These are phyloP conservation scores for Sardinella longiceps DNA, from an alignment of 2,797 vertebrate genomes.

Conservation along the genomic window DNA sequence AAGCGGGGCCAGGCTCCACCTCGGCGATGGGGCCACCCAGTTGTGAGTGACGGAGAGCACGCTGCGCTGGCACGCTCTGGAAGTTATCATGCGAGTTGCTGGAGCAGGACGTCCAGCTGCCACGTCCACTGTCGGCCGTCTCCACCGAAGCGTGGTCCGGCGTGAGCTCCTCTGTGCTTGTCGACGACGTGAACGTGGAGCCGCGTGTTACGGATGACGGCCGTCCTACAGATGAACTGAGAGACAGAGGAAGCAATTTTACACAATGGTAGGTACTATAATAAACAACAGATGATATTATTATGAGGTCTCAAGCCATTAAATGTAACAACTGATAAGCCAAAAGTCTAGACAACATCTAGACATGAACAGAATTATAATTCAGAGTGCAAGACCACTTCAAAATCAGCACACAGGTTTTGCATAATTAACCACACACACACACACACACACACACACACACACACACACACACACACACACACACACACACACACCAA, in stretches of 20 bases:
- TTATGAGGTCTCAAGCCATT: too few species aligned
- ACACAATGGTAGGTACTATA: not conserved
- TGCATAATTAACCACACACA: too few species aligned
- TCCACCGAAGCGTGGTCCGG: constrained; percentile 83
- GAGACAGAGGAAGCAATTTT: not conserved
- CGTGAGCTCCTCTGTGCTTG: constrained; percentile 87
- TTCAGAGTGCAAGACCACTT: too few species aligned
- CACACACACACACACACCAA: too few species aligned
- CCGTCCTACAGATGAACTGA: constrained; percentile 63
- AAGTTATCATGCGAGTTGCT: constrained; percentile 96
- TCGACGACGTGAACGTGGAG: constrained; percentile 79
- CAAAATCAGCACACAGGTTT: too few species aligned
- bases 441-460: too few species aligned
- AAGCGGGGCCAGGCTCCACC: constrained; percentile 73
- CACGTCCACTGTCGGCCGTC: constrained; percentile 89
- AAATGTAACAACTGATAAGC: not conserved
- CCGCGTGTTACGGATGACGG: constrained; percentile 71
- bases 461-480: too few species aligned
- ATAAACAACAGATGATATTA: too few species aligned
- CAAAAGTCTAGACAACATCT: not conserved
- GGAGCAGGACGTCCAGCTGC: constrained; percentile 97
- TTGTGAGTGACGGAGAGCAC: constrained; percentile 82
- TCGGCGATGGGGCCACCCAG: constrained; percentile 82
- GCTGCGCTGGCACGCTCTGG: constrained; percentile 86
- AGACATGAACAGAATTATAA: not conserved